Percentiles rank a stretch among this genome's conserved stretches.
Conservation (phyloP, 2,797 vertebrate species). For the Myiothlypis coronata region DNA sequence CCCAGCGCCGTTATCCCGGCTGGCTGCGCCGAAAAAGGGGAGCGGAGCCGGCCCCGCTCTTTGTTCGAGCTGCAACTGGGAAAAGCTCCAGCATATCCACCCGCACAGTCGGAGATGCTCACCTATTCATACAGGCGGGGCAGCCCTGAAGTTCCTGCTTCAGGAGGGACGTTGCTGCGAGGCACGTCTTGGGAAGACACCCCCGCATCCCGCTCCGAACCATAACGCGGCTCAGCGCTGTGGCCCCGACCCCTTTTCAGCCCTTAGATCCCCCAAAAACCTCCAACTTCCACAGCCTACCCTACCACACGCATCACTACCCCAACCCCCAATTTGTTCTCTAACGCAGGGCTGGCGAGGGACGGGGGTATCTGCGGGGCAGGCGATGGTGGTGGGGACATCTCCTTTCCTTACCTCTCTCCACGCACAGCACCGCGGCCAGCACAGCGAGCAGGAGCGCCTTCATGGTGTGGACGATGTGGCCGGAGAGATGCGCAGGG, state of each 20-base stretch:
- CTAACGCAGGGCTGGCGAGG: not conserved
- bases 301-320: not conserved
- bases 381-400: not conserved
- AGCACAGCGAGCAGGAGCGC: not conserved
- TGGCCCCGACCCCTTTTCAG: not conserved
- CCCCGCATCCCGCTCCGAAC: not conserved
- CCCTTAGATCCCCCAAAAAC: not conserved
- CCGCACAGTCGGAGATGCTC: not conserved
- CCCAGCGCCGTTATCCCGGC: conserved; percentile 23
- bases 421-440: conserved; percentile 38
- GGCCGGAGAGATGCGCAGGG: not conserved
- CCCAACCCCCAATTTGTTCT: not conserved
- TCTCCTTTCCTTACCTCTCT: not conserved
- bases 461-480: conserved; percentile 27
- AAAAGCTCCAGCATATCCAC: not conserved
- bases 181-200: not conserved
- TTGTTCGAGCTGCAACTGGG: conserved; percentile 15
- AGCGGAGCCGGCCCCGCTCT: not conserved
- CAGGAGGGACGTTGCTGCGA: not conserved
- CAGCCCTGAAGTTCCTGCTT: conserved; percentile 4
- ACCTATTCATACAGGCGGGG: not conserved
- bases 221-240: not conserved
- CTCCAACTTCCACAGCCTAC: not conserved
- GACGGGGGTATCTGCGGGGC: no score
- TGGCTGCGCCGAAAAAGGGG: not conserved